Base-by-base conservation (phyloP, 1,140 invertebrate genomes). In the Drosophila saltans region DNA sequence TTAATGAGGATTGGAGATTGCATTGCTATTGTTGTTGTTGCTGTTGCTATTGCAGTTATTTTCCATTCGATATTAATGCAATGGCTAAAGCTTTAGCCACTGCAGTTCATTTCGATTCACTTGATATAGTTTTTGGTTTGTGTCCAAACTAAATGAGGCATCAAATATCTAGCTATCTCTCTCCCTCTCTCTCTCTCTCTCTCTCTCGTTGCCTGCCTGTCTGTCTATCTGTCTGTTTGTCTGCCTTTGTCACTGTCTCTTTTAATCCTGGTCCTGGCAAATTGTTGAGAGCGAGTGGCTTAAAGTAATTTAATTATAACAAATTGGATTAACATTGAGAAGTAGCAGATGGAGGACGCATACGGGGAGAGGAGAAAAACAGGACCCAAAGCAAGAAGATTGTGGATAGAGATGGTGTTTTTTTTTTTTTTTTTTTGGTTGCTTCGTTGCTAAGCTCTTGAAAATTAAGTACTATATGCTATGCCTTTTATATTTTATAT, bases 241-340 rank as follows among this genome's bases (percentile, higher is more conserved):
- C 45, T 10, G 16, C 2, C 45, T 52, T 52, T 52, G 45, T 52
- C 24, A 24, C 21, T 52, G 45, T 52, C 45, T 24, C 45, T 52
- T 52, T 52, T 52, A 52, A 52, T 52, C 45, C 45, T 61, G 30
- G 59, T 78, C 63, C 72, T 71, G 70, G 67, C 45, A 52, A 52
- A 52, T 52, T 52, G 45, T 52, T 52, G 45, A 52, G 21, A 52
- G 21, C 84, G 85, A 85, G 81, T 77, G 81, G 75, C 81, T 85
- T 85, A 85, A 85, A 81, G 68, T 81, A 85, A 85, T 85, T 85
- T 81, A 85, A 85, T 85, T 85, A 85, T 85, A 75, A 81, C 75
- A 85, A 85, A 85, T 85, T 81, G 81, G 75, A 85, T 85, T 85
- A 85, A 76, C 75, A 65, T 52, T 52, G 45, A 52, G 45, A 52